Evolutionary conservation across 2,888 invertebrate genomes (phyloP).

Genomic region (Chaetogeoica ovagalla): DNA sequence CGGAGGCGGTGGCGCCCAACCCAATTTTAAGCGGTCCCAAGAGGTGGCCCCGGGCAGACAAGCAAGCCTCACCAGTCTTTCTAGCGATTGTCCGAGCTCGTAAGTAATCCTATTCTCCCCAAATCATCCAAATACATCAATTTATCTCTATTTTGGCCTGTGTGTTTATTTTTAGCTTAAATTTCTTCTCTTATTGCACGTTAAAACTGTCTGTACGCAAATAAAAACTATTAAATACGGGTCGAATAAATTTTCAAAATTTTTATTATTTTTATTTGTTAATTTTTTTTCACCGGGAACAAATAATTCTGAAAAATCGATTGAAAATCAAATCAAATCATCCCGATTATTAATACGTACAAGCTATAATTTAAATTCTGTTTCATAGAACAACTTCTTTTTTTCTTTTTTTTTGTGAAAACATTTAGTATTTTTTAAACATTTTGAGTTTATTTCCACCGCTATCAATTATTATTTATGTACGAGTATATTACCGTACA

Average conservation of each 20-base stretch:
- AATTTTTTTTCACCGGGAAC: background rate
- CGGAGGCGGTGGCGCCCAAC: conserved; percentile 53
- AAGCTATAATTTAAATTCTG: background rate
- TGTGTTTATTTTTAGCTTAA: conserved; percentile 52
- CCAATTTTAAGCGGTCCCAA: conserved; percentile 53
- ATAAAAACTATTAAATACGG: conserved; percentile 8
- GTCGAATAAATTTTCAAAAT: background rate
- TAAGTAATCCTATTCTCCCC: conserved; percentile 51
- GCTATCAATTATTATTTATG: too few species aligned
- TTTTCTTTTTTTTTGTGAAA: too few species aligned
- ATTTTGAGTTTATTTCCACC: too few species aligned
- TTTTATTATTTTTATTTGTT: background rate
- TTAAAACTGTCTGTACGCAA: conserved; percentile 50
- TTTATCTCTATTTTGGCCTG: conserved; percentile 53
- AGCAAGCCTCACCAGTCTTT: conserved; percentile 52
- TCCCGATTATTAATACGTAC: background rate
- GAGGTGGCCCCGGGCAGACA: conserved; percentile 53
- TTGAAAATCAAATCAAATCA: background rate
- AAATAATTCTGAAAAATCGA: background rate
- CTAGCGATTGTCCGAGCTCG: conserved; percentile 52
- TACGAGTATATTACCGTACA: too few species aligned
- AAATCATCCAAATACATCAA: conserved; percentile 51
- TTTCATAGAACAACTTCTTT: background rate
- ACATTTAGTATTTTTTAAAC: too few species aligned
- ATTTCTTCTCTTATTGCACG: conserved; percentile 51